phyloP scores from a whole-genome alignment of 2,888 invertebrate species.

The Eupithecia pulchellata region DNA sequence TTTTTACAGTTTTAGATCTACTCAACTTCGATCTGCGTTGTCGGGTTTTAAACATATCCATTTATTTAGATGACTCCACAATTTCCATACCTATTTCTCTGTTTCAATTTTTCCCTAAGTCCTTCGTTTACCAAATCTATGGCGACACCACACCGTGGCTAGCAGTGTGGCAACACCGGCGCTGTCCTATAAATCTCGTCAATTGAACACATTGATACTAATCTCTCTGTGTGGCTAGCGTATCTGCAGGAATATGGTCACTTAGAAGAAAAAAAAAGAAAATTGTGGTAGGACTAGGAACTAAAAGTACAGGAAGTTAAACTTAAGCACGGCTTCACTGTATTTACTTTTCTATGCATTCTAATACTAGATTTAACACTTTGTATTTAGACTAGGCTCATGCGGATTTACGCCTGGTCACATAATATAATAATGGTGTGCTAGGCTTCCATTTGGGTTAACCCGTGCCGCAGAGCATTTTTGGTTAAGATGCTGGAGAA shows the following conservation, averaged over 20 bases:
- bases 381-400: too few relatives aligned
- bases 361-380: too few relatives aligned
- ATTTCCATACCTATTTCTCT: background rate
- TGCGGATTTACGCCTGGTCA: too few relatives aligned
- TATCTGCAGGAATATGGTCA: background rate
- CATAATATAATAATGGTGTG: too few relatives aligned
- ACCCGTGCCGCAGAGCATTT: too few relatives aligned
- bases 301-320: too few relatives aligned
- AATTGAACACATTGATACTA: conserved; percentile 28
- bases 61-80: background rate
- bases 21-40: background rate
- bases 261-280: background rate
- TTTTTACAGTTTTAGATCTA: background rate
- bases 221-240: background rate
- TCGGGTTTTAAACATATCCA: background rate
- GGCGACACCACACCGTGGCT: conserved; percentile 5
- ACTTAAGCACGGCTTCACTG: too few relatives aligned
- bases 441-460: too few relatives aligned
- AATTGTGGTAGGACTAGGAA: background rate
- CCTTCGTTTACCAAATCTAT: conserved; percentile 7
- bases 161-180: conserved; percentile 26
- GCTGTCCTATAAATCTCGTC: conserved; percentile 23
- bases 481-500: too few relatives aligned
- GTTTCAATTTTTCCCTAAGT: too few relatives aligned
- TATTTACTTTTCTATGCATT: too few relatives aligned